Evolutionary conservation across 2,888 invertebrate species (phyloP), one percentile per base, ranked within the genome.

Genomic region (Salpingus planirostris): DNA sequence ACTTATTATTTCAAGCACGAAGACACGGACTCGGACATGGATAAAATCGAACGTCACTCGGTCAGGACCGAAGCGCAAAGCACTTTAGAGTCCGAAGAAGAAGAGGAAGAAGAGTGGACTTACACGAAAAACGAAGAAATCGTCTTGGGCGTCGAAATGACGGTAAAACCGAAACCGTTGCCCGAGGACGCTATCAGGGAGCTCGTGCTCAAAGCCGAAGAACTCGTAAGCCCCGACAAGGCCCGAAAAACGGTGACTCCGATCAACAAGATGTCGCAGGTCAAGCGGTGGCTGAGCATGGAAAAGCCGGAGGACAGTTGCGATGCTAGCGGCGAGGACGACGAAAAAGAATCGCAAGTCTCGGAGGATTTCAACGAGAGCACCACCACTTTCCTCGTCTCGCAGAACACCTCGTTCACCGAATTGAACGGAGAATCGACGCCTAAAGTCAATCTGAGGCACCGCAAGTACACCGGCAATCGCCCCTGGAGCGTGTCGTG

Each of bases 401-500:
- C 61, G 7, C 55, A 59, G 38, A 59, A 59, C 33, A 58, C 60
- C 2, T 60, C 62, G 10, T 52, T 51, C 25, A 50, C 54, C 23
- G 62, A 64, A 38, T 44, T 66, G 33, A 61, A 62, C 36, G 23
- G 8, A 5, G 8, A 6, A 32, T 30, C 28, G 5, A 47, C 53
- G 7, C 54, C 55, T 3, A 63, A 77, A 68, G 80, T 82, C 33
- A 71, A 76, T 39, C 67, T 83, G 46, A 69, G 74, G 43, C 78
- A 77, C 60, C 70, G 73, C 45, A 66, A 59, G 41, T 64, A 71
- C 60, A 50, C 65, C 58, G 65, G 71, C 60, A 66, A 50, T 13
- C 73, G 90, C 25, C 90, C 90, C 1, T 89, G 89, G 86, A 89
- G 90, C 38, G 88, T 90, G 3, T 87, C 90, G 4, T 89, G 87